Evolutionary conservation across 2,797 vertebrate species (phyloP).

Genomic region (Sebastes oblongus): DNA sequence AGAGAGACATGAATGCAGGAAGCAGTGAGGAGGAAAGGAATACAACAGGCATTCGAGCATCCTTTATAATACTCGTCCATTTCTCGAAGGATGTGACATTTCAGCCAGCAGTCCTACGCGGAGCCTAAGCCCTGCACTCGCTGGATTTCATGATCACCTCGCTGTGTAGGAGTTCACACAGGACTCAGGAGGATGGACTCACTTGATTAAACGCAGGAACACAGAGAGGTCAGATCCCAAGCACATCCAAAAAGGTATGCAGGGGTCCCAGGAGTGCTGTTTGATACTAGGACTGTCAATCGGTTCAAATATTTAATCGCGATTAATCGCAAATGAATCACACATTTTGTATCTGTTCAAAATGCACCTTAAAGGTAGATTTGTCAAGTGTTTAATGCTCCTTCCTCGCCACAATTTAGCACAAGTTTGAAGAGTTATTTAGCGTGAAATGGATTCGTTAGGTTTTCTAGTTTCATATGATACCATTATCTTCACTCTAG

Average conservation of each 20-base stretch:
- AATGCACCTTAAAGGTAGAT: too few relatives aligned
- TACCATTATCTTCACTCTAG: too few relatives aligned
- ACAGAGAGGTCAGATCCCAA: not conserved
- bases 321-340: too few relatives aligned
- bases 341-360: too few relatives aligned
- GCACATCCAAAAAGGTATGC: not conserved
- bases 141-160: conserved; percentile 13
- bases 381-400: too few relatives aligned
- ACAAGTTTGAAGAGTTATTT: too few relatives aligned
- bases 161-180: not conserved
- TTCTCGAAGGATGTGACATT: conserved; percentile 39
- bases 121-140: not conserved
- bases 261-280: not conserved
- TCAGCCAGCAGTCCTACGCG: not conserved
- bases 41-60: conserved; percentile 2
- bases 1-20: conserved; percentile 9
- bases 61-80: conserved; percentile 6
- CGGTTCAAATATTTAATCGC: too few relatives aligned
- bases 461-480: too few relatives aligned
- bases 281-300: too few relatives aligned
- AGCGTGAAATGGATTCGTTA: too few relatives aligned
- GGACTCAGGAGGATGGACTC: not conserved
- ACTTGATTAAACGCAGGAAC: conserved; percentile 4
- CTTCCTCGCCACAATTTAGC: too few relatives aligned
- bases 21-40: not conserved